A percentile compares a stretch with the other conserved stretches of the same genome.
phyloP scores from a whole-genome alignment of 30 jellyfish, hydroid and myxozoan species.

The Aurelia aurita region DNA sequence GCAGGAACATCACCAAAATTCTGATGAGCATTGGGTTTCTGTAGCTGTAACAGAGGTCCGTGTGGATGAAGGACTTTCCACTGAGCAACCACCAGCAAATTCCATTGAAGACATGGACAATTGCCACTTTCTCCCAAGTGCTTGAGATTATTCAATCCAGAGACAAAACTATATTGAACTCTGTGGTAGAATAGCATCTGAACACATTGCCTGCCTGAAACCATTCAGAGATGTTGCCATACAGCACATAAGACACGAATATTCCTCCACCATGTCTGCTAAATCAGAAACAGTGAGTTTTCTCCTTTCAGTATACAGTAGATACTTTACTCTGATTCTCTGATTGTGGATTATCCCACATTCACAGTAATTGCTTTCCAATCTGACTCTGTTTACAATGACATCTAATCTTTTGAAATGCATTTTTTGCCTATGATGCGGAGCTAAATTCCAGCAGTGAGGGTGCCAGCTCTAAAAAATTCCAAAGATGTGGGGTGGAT shows the following conservation, averaged over 20 bases:
- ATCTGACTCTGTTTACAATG: too few species aligned
- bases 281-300: not conserved
- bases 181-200: not conserved
- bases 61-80: constrained; percentile 13
- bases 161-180: constrained; percentile 7
- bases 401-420: too few species aligned
- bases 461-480: too few species aligned
- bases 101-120: constrained; percentile 2
- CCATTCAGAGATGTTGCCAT: not conserved
- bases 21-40: not conserved
- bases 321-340: too few species aligned
- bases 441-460: too few species aligned
- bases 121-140: constrained; percentile 15
- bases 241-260: not conserved
- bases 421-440: too few species aligned
- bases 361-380: too few species aligned
- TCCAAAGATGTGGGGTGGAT: too few species aligned
- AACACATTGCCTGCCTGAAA: not conserved
- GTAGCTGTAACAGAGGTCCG: constrained; percentile 5
- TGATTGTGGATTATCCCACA: too few species aligned
- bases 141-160: not conserved
- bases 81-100: constrained; percentile 2
- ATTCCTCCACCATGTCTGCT: not conserved
- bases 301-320: too few species aligned
- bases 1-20: not conserved